These are phyloP conservation scores for Zaprionus inermis DNA, from an alignment of 1,140 invertebrate genomes.

Conservation along the genomic window DNA sequence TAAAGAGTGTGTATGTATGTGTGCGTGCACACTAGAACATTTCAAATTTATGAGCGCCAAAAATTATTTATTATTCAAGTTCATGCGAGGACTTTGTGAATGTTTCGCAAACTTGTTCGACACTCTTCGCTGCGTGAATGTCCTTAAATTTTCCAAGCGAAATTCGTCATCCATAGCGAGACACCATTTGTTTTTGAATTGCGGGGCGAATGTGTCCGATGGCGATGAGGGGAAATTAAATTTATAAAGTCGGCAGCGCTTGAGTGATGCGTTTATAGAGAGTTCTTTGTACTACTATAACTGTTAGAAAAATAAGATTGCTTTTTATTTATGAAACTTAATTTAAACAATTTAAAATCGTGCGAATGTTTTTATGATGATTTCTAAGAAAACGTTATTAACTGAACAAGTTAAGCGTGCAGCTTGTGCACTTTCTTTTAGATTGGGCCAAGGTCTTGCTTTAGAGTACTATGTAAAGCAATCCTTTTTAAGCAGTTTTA, in stretches of 20 bases:
- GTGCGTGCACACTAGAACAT: conserved; percentile 34
- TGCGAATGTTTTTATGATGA: background rate
- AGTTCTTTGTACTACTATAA: background rate
- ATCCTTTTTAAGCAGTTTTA: conserved; percentile 32
- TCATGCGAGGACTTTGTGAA: conserved; percentile 41
- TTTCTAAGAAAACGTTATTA: background rate
- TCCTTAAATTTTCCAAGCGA: conserved; percentile 24
- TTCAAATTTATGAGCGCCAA: conserved; percentile 76
- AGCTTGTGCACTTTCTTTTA: background rate
- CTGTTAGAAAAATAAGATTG: too few relatives aligned
- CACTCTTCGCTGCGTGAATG: background rate
- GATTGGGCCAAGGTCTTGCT: background rate
- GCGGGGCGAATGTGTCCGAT: background rate
- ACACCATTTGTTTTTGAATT: conserved; percentile 11
- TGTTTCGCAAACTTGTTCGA: conserved; percentile 27
- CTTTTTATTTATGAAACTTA: background rate
- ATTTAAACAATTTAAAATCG: background rate
- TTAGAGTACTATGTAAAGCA: conserved; percentile 28
- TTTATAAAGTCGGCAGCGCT: background rate
- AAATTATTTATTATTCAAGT: conserved; percentile 73
- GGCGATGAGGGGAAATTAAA: background rate
- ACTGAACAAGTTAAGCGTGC: background rate
- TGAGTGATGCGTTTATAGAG: background rate
- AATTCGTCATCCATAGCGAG: conserved; percentile 12
- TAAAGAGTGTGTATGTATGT: background rate